Percentiles rank a stretch among this genome's conserved stretches.
Evolutionary conservation across 2,113 vertebrate species (phyloP).

Genomic region (Myiopsitta monachus): DNA sequence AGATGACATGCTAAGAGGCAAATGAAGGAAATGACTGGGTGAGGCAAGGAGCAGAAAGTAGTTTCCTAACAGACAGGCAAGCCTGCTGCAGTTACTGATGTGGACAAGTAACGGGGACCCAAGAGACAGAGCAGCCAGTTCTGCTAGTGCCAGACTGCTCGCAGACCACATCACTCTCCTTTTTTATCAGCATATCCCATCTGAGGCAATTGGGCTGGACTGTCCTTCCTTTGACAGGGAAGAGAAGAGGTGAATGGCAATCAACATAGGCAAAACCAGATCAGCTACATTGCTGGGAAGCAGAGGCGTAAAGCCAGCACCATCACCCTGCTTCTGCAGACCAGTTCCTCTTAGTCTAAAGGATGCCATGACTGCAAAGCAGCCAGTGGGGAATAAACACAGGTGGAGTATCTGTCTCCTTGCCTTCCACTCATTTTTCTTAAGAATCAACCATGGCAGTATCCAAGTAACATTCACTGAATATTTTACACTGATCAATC

Average conservation of each 20-base stretch:
- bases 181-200: accelerated
- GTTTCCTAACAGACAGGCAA: neutral
- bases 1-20: neutral
- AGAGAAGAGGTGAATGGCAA: neutral
- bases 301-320: neutral
- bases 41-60: neutral
- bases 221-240: neutral
- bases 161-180: neutral
- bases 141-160: neutral
- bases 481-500: neutral
- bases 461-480: neutral
- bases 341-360: neutral
- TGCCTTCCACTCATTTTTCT: neutral
- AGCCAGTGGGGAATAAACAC: neutral
- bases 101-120: accelerated
- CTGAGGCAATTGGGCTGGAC: neutral
- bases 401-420: neutral
- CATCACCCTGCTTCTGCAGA: neutral
- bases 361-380: neutral
- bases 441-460: neutral
- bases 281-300: neutral
- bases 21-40: neutral
- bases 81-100: neutral
- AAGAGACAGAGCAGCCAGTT: neutral
- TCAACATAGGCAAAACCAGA: neutral